These are phyloP conservation scores for Andricus curvator DNA, from an alignment of 2,888 invertebrate species.

Conservation along the genomic window DNA sequence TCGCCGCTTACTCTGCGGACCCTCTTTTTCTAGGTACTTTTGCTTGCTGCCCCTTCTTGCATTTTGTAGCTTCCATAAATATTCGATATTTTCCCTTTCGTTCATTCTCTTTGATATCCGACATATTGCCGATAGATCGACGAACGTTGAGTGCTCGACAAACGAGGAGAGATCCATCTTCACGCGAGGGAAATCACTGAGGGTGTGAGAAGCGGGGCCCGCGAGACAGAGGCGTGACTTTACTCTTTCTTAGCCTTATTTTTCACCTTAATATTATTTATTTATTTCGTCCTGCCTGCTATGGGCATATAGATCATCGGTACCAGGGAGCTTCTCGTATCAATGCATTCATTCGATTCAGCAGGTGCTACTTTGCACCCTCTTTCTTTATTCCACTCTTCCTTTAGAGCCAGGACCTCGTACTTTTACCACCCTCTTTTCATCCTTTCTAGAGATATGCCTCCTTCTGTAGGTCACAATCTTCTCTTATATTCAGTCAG, in stretches of 20 bases:
- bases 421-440: no score
- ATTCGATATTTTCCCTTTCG: slow-evolving; percentile 53
- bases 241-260: slow-evolving; percentile 22
- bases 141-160: slow-evolving; percentile 19
- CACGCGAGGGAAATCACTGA: slow-evolving; percentile 41
- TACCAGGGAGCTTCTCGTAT: background rate
- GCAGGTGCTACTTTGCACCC: background rate
- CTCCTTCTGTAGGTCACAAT: background rate
- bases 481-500: background rate
- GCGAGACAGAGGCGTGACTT: slow-evolving; percentile 5
- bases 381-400: background rate
- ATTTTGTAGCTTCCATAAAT: slow-evolving; percentile 53
- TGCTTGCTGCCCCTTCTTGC: slow-evolving; percentile 27
- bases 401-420: background rate
- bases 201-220: slow-evolving; percentile 17
- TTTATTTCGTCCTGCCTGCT: slow-evolving; percentile 1
- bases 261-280: slow-evolving; percentile 36
- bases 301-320: background rate
- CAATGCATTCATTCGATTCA: slow-evolving; percentile 9
- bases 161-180: slow-evolving; percentile 42
- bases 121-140: slow-evolving; percentile 16
- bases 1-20: background rate
- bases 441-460: background rate
- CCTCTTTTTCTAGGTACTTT: background rate
- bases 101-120: slow-evolving; percentile 53